Evolutionary conservation across 2,888 invertebrate species (phyloP).

Genomic region (Baccha elongata): DNA sequence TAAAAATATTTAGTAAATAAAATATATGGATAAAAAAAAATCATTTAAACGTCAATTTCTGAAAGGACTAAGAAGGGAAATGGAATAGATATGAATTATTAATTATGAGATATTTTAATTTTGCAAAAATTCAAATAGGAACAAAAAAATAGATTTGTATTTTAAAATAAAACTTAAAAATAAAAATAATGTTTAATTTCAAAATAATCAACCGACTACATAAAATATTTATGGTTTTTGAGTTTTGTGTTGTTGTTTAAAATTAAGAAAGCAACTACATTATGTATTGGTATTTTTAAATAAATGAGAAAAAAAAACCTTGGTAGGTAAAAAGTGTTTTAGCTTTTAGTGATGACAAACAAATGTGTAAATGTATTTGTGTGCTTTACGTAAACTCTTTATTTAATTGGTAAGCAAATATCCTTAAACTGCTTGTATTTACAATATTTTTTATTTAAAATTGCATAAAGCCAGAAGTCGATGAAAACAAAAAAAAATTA

Average conservation of each 20-base stretch:
- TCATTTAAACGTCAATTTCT: slow-evolving; percentile 71
- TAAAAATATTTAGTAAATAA: slow-evolving; percentile 27
- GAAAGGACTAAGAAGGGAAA: slow-evolving; percentile 64
- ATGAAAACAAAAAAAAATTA: slow-evolving; percentile 24
- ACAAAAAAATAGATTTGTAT: background rate
- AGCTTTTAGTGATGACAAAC: slow-evolving; percentile 63
- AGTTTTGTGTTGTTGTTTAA: background rate
- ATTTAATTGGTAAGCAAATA: slow-evolving; percentile 10
- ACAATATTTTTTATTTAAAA: background rate
- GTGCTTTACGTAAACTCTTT: slow-evolving; percentile 52
- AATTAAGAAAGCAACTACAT: background rate
- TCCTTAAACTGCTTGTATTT: slow-evolving; percentile 26
- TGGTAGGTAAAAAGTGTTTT: slow-evolving; percentile 53
- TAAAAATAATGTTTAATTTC: background rate
- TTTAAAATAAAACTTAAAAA: background rate
- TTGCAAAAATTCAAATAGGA: slow-evolving; percentile 18
- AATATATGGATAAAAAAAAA: slow-evolving; percentile 26
- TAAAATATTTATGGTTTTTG: background rate
- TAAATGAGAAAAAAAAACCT: slow-evolving; percentile 16
- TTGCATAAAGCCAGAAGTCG: slow-evolving; percentile 32
- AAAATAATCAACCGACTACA: background rate
- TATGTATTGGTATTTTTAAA: slow-evolving; percentile 27
- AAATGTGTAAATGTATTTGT: slow-evolving; percentile 51
- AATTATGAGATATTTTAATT: slow-evolving; percentile 43
- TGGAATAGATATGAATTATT: slow-evolving; percentile 53